Evolutionary conservation across 2,888 invertebrate genomes (phyloP), one percentile per base, ranked within the genome.

Genomic region (Coecobrya sp.): DNA sequence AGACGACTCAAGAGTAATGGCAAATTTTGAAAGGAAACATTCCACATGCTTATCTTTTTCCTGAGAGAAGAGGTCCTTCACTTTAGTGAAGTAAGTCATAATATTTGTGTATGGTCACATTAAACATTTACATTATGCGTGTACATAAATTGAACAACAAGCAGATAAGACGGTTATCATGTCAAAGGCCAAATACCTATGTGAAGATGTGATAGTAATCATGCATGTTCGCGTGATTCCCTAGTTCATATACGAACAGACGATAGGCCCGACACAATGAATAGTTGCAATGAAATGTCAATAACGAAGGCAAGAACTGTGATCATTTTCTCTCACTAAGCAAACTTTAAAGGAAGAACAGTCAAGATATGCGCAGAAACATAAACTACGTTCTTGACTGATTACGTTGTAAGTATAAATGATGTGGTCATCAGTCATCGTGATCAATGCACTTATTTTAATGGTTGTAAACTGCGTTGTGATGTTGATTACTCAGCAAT

Each of bases 81-180:
- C 36, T n/a, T 8, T 13, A 68, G 68, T 42, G 36, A 73, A 73
- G 73, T 73, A 73, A 73, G 73, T 73, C 73, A 70, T 36, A n/a
- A n/a, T 19, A 42, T 3, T 0, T 11, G 11, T 27, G 19, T 73
- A 36, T 42, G 19, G 7, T 55, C 1, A 55, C 19, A 19, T 19
- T 1, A 19, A 55, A 59, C 1, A 19, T 36, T 36, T 36, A 36
- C 36, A n/a, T n/a, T n/a, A n/a, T n/a, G n/a, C n/a, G n/a, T n/a
- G n/a, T 36, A 36, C 36, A 7, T 36, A 36, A 36, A 36, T 4
- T 36, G 7, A 2, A 36, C 36, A 36, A 36, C 36, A 36, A 2
- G 36, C 36, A 36, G 36, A 36, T 36, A 36, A 36, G 3, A 36
- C 36, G 7, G 36, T 36, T 36, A 36, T 36, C 7, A 4, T 2